Evolutionary conservation across 2,113 vertebrate species (phyloP).

Genomic region (Cnemophilus loriae): DNA sequence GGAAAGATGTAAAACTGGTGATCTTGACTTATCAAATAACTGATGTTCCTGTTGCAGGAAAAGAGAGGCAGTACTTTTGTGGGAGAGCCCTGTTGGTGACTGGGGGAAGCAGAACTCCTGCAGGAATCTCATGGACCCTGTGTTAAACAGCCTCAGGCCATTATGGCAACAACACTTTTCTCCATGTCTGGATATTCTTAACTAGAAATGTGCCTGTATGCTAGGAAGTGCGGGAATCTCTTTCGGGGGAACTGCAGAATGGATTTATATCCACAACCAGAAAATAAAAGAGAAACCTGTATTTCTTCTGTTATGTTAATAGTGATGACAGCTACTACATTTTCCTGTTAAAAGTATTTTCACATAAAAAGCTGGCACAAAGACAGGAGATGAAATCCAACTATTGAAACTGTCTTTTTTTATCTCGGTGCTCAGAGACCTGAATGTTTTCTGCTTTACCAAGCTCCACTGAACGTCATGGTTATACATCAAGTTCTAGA

Average conservation of each 20-base stretch:
- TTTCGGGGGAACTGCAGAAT: not conserved
- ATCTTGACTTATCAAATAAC: not conserved
- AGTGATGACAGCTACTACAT: not conserved
- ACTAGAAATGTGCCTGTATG: not conserved
- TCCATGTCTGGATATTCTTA: not conserved
- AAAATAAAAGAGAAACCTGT: not conserved
- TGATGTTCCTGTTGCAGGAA: not conserved
- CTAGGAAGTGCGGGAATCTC: not conserved
- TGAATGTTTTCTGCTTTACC: not conserved
- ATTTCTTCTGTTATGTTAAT: not conserved
- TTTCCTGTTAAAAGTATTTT: not conserved
- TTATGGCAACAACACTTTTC: not conserved
- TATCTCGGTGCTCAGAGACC: not conserved
- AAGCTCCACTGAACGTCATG: not conserved
- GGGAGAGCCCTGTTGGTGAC: not conserved
- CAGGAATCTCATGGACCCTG: not conserved
- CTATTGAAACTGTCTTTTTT: not conserved
- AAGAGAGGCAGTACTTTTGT: not conserved
- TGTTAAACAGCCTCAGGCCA: rapidly evolving
- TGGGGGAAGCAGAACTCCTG: not conserved
- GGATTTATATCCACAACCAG: not conserved
- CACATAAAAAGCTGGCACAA: not conserved
- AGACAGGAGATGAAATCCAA: not conserved
- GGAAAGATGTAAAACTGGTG: not conserved
- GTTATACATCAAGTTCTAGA: not conserved